A percentile compares a stretch with the other conserved stretches of the same genome.
These are phyloP conservation scores for Athripsodes cinereus DNA, from an alignment of 2,888 invertebrate genomes.

Conservation along the genomic window DNA sequence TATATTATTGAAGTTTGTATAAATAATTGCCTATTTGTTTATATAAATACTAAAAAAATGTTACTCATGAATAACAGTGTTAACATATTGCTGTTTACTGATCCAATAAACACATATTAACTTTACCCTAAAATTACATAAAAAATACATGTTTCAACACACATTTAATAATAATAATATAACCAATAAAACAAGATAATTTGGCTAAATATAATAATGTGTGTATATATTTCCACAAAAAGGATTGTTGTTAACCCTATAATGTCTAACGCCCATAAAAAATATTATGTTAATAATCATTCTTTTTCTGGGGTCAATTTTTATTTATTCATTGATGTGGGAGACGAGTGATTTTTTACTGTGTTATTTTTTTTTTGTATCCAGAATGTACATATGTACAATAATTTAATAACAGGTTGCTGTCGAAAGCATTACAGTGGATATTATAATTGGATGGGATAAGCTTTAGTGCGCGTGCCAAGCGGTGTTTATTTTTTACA, in stretches of 20 bases:
- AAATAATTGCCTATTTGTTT: constrained; percentile 1
- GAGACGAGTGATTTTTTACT: constrained; percentile 11
- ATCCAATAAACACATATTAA: neutral
- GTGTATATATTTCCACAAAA: neutral
- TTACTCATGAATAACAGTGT: neutral
- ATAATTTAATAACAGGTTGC: constrained; percentile 23
- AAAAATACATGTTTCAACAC: neutral
- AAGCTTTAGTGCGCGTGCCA: constrained; percentile 26
- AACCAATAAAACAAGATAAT: no score
- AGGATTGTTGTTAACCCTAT: constrained; percentile 16
- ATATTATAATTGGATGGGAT: constrained; percentile 22
- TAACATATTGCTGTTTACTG: neutral
- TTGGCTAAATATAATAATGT: no score
- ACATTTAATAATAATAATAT: no score
- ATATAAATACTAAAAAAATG: neutral
- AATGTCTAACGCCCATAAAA: constrained; percentile 13
- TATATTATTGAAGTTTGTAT: no score
- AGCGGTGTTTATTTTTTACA: constrained; percentile 20
- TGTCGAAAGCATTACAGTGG: constrained; percentile 16
- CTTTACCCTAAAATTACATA: neutral
- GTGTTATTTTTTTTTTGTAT: neutral
- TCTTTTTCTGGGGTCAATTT: constrained; percentile 22
- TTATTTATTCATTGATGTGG: constrained; percentile 22
- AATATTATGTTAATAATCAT: constrained; percentile 24
- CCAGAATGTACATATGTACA: neutral